Evolutionary conservation across 2,113 vertebrate genomes (phyloP), one percentile per base, ranked within the genome.

Genomic region (Puntigrus tetrazona): DNA sequence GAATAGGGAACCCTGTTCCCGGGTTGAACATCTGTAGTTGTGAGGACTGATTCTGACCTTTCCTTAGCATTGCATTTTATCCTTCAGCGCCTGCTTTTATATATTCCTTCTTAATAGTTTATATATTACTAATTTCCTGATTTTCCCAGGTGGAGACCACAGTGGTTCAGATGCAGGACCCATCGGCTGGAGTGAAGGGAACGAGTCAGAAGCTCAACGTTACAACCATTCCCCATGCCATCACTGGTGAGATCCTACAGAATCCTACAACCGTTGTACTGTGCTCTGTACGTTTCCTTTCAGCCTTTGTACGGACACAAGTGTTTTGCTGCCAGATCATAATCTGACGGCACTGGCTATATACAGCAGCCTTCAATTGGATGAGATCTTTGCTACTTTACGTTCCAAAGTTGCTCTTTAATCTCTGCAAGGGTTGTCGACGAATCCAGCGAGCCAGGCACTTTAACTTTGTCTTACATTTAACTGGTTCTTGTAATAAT

Each of bases 131-230:
- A n/a, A 11, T 38, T n/a, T 61, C 9, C 50, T 50, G 10, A 77
- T n/a, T 80, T 22, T 69, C 93, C 79, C 94, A 99, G 98, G 88
- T 98, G 0, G 97, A 98, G 88, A 85, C 90, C 0, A 90, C 96
- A 0, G 88, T 98, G 89, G 94, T 97, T 90, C 96, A 97, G 90
- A 99, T 99, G 97, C 98, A 99, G 92, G 94, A 94, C 82, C 91
- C 94, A 0, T 95, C 95, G 31, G 90, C 83, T 0, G 97, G 97
- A 7, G 88, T 99, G 70, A 96, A 95, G 82, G 94, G 87, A 0
- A 94, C 96, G 6, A 94, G 91, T 0, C 98, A 99, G 93, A 95
- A 93, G 10, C 93, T 98, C 80, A 93, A 91, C 25, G 83, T 96
- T 45, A 91, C 95, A 0, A 94, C 47, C 13, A 96, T 98, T 88